phyloP scores from a whole-genome alignment of 1,140 invertebrate genomes.

The Chymomyza costata region DNA sequence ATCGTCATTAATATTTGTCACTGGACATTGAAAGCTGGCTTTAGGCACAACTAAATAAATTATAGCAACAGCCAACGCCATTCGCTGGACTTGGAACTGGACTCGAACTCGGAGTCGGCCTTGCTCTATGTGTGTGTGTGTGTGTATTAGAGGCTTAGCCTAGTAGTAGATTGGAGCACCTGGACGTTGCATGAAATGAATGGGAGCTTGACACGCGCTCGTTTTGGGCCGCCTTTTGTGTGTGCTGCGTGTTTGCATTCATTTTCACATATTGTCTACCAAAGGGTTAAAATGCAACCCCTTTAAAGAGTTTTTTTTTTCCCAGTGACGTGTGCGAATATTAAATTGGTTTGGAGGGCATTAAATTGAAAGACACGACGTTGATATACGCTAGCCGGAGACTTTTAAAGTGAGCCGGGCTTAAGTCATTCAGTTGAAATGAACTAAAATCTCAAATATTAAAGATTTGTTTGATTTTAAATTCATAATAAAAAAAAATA shows the following conservation, averaged over 20 bases:
- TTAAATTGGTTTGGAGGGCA: too few species aligned
- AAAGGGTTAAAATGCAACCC: slow-evolving; percentile 30
- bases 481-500: too few species aligned
- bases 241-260: slow-evolving; percentile 46
- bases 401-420: too few species aligned
- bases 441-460: too few species aligned
- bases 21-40: slow-evolving; percentile 60
- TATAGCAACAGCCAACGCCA: slow-evolving; percentile 34
- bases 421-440: too few species aligned
- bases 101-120: too few species aligned
- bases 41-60: slow-evolving; percentile 53
- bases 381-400: too few species aligned
- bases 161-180: slow-evolving; percentile 7
- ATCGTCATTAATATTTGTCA: slow-evolving; percentile 74
- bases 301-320: too few species aligned
- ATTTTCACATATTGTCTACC: slow-evolving; percentile 54
- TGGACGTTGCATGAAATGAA: slow-evolving; percentile 54
- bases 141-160: background rate
- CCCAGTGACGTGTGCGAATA: too few species aligned
- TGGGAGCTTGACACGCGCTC: slow-evolving; percentile 57
- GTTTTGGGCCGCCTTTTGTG: background rate
- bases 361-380: too few species aligned
- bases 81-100: too few species aligned
- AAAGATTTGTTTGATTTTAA: too few species aligned
- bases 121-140: background rate